phyloP scores from a whole-genome alignment of 2,888 invertebrate species.

The Andricus quercusramuli region DNA sequence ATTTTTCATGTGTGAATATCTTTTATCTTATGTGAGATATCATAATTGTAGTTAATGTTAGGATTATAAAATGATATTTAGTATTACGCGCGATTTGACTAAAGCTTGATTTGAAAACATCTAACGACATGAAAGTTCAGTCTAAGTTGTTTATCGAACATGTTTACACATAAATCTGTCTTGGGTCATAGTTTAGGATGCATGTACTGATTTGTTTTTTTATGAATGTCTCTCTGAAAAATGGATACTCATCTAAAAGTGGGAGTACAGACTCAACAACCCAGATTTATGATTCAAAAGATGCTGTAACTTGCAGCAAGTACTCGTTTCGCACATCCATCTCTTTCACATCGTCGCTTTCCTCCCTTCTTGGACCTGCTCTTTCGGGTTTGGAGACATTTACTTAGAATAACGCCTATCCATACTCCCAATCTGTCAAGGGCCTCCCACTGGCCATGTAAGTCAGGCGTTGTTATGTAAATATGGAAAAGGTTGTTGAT shows the following conservation, averaged over 20 bases:
- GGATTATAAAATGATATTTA: too few species aligned
- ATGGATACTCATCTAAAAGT: background rate
- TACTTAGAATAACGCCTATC: conserved; percentile 66
- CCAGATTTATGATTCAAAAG: background rate
- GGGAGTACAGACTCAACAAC: background rate
- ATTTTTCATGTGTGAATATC: too few species aligned
- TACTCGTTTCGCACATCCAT: conserved; percentile 40
- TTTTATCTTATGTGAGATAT: too few species aligned
- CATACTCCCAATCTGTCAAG: conserved; percentile 75
- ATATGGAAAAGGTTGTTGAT: conserved; percentile 77
- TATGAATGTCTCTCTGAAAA: background rate
- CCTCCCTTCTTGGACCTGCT: conserved; percentile 44
- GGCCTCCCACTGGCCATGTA: conserved; percentile 62
- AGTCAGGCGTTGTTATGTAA: conserved; percentile 74
- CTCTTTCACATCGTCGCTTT: conserved; percentile 49
- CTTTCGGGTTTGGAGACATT: conserved; percentile 54
- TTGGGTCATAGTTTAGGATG: too few species aligned
- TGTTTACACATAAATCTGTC: too few species aligned
- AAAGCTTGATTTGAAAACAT: too few species aligned
- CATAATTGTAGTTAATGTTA: too few species aligned
- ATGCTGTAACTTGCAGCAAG: background rate
- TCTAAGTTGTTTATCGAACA: too few species aligned
- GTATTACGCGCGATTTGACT: too few species aligned
- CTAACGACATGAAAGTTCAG: too few species aligned
- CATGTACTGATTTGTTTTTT: too few species aligned